Base-by-base conservation (phyloP, 2,113 vertebrate species). In the Telmatochromis bifrenatus region DNA sequence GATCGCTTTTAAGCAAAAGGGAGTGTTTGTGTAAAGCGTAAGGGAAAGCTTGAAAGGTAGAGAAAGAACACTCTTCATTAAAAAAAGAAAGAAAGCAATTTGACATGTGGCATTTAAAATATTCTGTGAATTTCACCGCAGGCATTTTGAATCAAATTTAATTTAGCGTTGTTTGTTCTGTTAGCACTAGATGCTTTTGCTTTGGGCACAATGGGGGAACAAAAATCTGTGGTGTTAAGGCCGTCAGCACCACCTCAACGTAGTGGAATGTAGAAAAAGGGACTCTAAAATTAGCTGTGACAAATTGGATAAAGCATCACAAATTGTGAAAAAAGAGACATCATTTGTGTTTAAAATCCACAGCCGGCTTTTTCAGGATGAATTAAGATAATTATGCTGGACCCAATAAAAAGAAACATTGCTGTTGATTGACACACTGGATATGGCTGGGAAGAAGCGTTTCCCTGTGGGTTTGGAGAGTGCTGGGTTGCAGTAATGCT, bases 251-350 rank as follows among this genome's bases (percentile, higher is more conserved):
- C 77, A 79, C 68, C 77, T 80, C 58, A 83, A 19, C 65, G 28
- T 89, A 73, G 58, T 35, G 31, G 11, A 77, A 85, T 15, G 4
- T 26, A 62, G 84, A 89, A 77, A 81, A 73, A 84, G 39, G 47
- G 79, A 45, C 45, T 87, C 77, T 89, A 68, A 91, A 90, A 90
- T 91, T 54, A 91, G 47, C 77, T 51, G 14, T 79, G 80, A 89
- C 75, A 83, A 86, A 87, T 58, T 79, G 37, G 35, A 80, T 62
- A 49, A 80, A 60, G 49, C 77, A 65, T 87, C 33, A 53, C 17
- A 88, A 84, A 81, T n/a, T 26, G 45, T 26, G 5, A 87, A 79
- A 84, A 35, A 53, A 77, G 73, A 80, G n/a, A 84, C 35, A 45
- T 45, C 19, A 49, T 54, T 86, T 81, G 17, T 39, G 42, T 53